phyloP scores from a whole-genome alignment of 2,888 invertebrate species.

The Acanthoscelides obtectus region DNA sequence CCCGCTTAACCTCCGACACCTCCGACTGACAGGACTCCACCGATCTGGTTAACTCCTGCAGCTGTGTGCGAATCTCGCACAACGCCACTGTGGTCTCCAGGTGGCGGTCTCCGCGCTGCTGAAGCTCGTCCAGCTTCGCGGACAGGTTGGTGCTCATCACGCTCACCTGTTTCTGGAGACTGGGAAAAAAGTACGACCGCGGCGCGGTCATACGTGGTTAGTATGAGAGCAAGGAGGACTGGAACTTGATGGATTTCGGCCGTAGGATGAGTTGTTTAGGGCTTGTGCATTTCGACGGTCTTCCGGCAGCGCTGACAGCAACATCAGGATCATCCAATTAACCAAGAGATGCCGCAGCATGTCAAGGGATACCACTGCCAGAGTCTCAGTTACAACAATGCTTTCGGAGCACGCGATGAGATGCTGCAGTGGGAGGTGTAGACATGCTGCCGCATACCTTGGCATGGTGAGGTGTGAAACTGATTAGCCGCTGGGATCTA shows the following conservation, averaged over 20 bases:
- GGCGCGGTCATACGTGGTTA: neutral
- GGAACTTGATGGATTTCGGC: neutral
- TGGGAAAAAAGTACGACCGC: constrained; percentile 38
- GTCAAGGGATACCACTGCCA: too few species aligned
- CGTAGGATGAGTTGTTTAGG: neutral
- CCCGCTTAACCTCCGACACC: constrained; percentile 88
- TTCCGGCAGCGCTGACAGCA: too few species aligned
- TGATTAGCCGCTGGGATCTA: too few species aligned
- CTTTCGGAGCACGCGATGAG: too few species aligned
- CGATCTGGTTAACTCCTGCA: constrained; percentile 89
- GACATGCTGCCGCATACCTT: too few species aligned
- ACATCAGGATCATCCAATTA: too few species aligned
- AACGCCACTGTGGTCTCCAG: constrained; percentile 90
- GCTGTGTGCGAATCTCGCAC: constrained; percentile 88
- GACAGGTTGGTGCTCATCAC: constrained; percentile 96
- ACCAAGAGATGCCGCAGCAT: too few species aligned
- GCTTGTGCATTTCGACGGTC: too few species aligned
- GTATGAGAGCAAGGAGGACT: neutral
- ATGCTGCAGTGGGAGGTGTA: too few species aligned
- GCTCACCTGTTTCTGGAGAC: constrained; percentile 96
- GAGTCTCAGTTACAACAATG: too few species aligned
- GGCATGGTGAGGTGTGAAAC: too few species aligned
- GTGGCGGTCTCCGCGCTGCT: constrained; percentile 82
- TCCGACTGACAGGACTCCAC: constrained; percentile 94
- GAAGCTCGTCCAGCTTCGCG: constrained; percentile 91